phyloP scores from a whole-genome alignment of 2,888 invertebrate genomes.

The Stegana nigrithorax region DNA sequence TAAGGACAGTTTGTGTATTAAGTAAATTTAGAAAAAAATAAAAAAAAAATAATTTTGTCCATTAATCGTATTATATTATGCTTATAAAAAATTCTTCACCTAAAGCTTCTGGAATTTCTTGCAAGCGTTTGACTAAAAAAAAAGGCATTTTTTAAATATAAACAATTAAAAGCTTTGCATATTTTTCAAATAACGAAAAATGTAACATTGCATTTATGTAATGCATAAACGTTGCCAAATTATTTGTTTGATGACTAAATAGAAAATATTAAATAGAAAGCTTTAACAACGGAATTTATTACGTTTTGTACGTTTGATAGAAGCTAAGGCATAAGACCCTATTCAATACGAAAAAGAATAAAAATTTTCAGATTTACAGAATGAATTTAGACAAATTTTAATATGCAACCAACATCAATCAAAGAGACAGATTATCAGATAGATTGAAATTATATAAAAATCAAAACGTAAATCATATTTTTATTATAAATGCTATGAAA shows the following conservation, averaged over 20 bases:
- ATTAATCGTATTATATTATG: too few species aligned
- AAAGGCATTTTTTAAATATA: background rate
- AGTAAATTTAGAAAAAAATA: background rate
- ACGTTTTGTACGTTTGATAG: conserved; percentile 19
- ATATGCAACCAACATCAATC: too few species aligned
- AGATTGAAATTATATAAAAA: too few species aligned
- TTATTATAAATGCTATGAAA: too few species aligned
- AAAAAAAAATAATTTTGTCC: background rate
- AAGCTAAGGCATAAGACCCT: too few species aligned
- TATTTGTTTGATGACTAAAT: background rate
- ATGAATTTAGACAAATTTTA: too few species aligned
- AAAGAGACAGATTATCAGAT: too few species aligned
- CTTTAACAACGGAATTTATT: background rate
- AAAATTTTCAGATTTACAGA: background rate
- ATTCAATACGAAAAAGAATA: background rate
- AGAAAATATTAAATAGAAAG: background rate
- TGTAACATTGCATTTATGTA: background rate
- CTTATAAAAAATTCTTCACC: background rate
- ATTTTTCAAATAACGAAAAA: too few species aligned
- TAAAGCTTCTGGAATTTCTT: background rate
- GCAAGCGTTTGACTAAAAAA: background rate
- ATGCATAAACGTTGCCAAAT: conserved; percentile 5
- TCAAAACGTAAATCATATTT: too few species aligned
- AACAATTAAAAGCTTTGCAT: too few species aligned
- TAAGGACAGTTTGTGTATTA: too few species aligned